A percentile compares a stretch with the other conserved stretches of the same genome.
phyloP scores from a whole-genome alignment of 2,888 invertebrate species.

The Sminthurides aquaticus region DNA sequence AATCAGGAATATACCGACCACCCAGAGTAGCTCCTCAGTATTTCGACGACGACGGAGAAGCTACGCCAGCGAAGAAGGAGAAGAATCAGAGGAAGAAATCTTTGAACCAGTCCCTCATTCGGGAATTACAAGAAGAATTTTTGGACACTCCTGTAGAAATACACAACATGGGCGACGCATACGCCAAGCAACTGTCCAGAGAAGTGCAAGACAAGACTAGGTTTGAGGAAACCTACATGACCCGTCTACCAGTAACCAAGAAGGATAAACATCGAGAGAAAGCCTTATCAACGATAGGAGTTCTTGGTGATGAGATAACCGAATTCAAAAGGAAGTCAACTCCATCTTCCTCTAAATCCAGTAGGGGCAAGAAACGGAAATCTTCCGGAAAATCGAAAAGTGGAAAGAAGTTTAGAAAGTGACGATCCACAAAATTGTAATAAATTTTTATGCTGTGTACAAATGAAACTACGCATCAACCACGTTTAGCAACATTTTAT shows the following conservation, averaged over 20 bases:
- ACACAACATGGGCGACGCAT: slow-evolving; percentile 42
- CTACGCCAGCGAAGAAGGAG: slow-evolving; percentile 62
- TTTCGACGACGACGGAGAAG: slow-evolving; percentile 68
- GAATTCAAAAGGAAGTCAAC: slow-evolving; percentile 49
- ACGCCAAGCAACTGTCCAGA: slow-evolving; percentile 49
- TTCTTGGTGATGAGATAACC: slow-evolving; percentile 72
- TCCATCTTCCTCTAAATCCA: neutral
- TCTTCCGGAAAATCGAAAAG: neutral
- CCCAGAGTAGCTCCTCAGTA: slow-evolving; percentile 88
- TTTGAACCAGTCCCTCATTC: slow-evolving; percentile 75
- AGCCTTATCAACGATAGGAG: slow-evolving; percentile 66
- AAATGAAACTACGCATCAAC: slow-evolving; percentile 1
- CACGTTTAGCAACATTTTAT: too few species aligned
- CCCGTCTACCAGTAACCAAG: slow-evolving; percentile 78
- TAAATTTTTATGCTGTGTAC: neutral
- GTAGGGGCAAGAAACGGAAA: slow-evolving; percentile 18
- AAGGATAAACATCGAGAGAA: slow-evolving; percentile 70
- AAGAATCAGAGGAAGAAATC: slow-evolving; percentile 74
- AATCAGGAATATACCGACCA: slow-evolving; percentile 70
- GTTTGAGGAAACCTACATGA: slow-evolving; percentile 86
- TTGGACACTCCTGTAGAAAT: slow-evolving; percentile 84
- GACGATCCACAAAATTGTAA: too few species aligned
- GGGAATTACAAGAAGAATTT: slow-evolving; percentile 86
- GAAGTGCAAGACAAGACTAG: slow-evolving; percentile 69
- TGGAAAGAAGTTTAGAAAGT: slow-evolving; percentile 11